Evolutionary conservation across 1,140 invertebrate genomes (phyloP), one percentile per base, ranked within the genome.

Genomic region (Thaumetopoea pityocampa): DNA sequence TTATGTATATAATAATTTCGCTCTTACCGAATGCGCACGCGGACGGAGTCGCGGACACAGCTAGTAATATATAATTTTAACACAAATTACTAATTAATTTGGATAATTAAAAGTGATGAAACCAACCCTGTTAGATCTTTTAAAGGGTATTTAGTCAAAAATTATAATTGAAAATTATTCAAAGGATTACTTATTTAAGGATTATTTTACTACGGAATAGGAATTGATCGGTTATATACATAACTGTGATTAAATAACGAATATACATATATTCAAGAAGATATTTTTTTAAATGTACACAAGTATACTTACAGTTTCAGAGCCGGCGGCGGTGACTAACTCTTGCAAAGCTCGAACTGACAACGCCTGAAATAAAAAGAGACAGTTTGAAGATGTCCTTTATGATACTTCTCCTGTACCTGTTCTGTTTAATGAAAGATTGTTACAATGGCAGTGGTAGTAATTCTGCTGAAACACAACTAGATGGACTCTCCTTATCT

Each of bases 331-430:
- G 23, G 96, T 97, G 4, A 98, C 96, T 71, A 99, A 90, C 86
- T 99, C 98, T 87, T 99, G 98, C 23, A 99, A 86, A 37, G 98
- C 98, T 74, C 98, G 89, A 28, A 99, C 98, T 44, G 98, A 99
- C 37, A 99, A 87, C n/a, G 98, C 98, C 89, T 98, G 94, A 6
- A 67, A 72, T 48, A 0, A 17, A 23, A 2, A 10, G 7, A 5
- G n/a, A n/a, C n/a, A 16, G 8, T 22, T 30, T 10, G 3, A 18
- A 12, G 3, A 20, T 20, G 4, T 22, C 1, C 7, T 3, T 23
- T 20, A 7, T 22, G n/a, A n/a, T n/a, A n/a, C n/a, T n/a, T n/a
- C n/a, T n/a, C n/a, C n/a, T n/a, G n/a, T n/a, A n/a, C n/a, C n/a
- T n/a, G n/a, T n/a, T n/a, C n/a, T n/a, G n/a, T n/a, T n/a, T n/a